Percentiles rank a stretch among this genome's conserved stretches.
Evolutionary conservation across 2,797 vertebrate genomes (phyloP).

Genomic region (Rhodeus uyekii): DNA sequence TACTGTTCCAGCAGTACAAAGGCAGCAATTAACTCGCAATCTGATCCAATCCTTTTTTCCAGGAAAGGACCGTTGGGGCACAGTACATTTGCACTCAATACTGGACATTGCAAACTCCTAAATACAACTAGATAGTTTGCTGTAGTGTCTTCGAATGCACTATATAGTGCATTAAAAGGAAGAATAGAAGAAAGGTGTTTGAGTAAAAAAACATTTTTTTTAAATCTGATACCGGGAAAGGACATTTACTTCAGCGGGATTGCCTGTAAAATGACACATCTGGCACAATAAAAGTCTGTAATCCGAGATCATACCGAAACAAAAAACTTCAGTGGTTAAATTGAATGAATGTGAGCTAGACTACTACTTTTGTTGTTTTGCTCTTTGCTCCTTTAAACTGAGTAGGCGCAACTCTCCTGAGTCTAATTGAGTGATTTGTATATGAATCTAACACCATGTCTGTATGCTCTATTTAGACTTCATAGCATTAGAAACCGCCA

Average conservation of each 20-base stretch:
- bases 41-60: conserved; percentile 33
- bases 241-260: not conserved
- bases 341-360: not conserved
- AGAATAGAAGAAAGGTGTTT: not conserved
- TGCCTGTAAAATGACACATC: conserved; percentile 27
- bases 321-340: not conserved
- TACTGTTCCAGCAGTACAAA: conserved; percentile 48
- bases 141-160: not conserved
- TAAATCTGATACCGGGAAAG: not conserved
- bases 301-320: conserved; percentile 14
- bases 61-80: conserved; percentile 1
- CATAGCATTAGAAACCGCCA: not conserved
- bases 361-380: not conserved
- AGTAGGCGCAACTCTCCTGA: not conserved
- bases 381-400: not conserved
- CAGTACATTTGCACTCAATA: conserved; percentile 41
- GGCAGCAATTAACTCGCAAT: conserved; percentile 44
- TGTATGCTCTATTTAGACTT: not conserved
- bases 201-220: not conserved
- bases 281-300: conserved; percentile 13
- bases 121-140: conserved; percentile 18
- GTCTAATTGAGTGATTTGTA: conserved; percentile 6
- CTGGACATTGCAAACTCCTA: conserved; percentile 23
- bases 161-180: not conserved
- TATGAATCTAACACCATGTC: not conserved